phyloP scores from a whole-genome alignment of 2,888 invertebrate species.

The Pachymerium ferrugineum region DNA sequence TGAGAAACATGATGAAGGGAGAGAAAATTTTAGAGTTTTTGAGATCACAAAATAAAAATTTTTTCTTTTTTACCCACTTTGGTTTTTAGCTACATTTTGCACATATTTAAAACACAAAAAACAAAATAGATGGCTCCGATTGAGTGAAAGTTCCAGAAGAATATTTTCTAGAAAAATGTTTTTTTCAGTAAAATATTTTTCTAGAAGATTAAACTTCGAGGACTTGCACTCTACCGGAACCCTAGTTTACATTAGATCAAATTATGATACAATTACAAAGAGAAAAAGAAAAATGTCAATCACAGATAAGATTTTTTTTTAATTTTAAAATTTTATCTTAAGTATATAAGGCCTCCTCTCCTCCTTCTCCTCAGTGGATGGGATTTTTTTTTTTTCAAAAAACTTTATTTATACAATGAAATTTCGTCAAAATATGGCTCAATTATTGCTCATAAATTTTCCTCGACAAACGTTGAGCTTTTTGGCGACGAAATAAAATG shows the following conservation, averaged over 20 bases:
- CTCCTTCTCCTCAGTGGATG: background rate
- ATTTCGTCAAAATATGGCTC: too few species aligned
- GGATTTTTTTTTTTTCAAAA: background rate
- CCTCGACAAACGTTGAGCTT: too few species aligned
- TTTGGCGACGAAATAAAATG: too few species aligned
- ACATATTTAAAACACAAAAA: background rate
- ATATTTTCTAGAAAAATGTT: too few species aligned
- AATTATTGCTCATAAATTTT: too few species aligned
- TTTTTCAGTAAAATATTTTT: too few species aligned
- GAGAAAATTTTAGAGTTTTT: background rate
- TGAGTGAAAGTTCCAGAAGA: too few species aligned
- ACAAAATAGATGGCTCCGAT: background rate
- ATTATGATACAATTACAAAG: background rate
- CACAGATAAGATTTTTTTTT: background rate
- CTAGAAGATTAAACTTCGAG: too few species aligned
- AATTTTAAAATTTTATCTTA: background rate
- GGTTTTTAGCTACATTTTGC: background rate
- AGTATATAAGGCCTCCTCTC: constrained; percentile 9
- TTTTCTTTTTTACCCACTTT: background rate
- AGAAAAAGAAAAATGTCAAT: background rate
- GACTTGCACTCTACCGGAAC: too few species aligned
- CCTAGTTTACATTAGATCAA: background rate
- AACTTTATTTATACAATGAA: too few species aligned
- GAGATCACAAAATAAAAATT: background rate
- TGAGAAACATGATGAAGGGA: background rate